Evolutionary conservation across 2,888 invertebrate genomes (phyloP).

Genomic region (Lamellibrachia satsuma): DNA sequence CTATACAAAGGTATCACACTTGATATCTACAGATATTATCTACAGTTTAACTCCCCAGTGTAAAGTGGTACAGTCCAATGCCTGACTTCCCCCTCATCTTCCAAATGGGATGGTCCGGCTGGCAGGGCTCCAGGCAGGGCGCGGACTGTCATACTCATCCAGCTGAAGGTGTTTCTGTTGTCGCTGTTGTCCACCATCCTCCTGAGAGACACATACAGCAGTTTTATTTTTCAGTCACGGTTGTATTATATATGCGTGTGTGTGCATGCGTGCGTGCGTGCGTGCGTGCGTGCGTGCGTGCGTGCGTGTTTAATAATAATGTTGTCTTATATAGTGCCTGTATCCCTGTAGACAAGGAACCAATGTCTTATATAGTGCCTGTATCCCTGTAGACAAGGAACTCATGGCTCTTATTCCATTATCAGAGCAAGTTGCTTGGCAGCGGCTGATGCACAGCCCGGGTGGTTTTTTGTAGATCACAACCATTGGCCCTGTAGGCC

Average conservation of each 20-base stretch:
- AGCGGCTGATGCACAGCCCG: too few species aligned
- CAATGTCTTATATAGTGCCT: too few species aligned
- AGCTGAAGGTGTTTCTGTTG: background rate
- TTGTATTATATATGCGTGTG: background rate
- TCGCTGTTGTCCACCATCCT: background rate
- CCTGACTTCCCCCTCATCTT: background rate
- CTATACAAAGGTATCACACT: background rate
- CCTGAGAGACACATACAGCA: background rate
- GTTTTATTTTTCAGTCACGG: background rate
- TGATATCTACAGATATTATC: background rate
- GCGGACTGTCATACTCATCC: background rate
- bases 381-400: too few species aligned
- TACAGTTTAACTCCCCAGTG: background rate
- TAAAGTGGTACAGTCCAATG: background rate
- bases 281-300: too few species aligned
- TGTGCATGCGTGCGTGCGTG: background rate
- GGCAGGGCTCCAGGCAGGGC: conserved; percentile 24
- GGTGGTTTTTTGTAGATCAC: too few species aligned
- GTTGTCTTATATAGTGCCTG: too few species aligned
- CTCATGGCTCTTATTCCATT: too few species aligned
- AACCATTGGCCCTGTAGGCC: too few species aligned
- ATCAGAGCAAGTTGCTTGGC: too few species aligned
- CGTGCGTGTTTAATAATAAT: too few species aligned
- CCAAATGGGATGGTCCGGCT: conserved; percentile 22
- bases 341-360: too few species aligned